Base-by-base conservation (phyloP, 2,888 invertebrate species). In the Eilema depressum region DNA sequence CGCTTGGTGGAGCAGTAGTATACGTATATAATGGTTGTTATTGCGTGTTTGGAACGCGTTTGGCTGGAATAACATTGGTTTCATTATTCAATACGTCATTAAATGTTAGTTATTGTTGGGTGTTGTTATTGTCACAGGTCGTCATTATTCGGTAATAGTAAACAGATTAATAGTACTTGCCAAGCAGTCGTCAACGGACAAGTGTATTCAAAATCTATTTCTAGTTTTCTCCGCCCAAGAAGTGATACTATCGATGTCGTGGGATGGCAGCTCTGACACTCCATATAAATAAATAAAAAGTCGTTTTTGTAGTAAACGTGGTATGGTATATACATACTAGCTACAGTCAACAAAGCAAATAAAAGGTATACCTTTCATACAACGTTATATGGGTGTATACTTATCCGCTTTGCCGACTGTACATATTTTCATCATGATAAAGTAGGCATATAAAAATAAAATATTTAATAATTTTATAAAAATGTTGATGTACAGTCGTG, bases 1-100 rank as follows among this genome's bases (percentile, higher is more conserved):
- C 84, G 90, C 89, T 90, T 89, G 78, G 75, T 77, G 68, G 72
- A 77, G 82, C 75, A 76, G 80, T 82, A 79, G 83, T 83, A 78
- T 81, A 78, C 75, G 77, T 83, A 76, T 83, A 78, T 80, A 77
- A 83, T 77, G 85, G 83, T 85, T 87, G 85, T 88, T 86, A 83
- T 78, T 68, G 78, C 75, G 83, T 78, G 80, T 75, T 77, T 60
- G 53, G 47, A 66, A 73, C 76, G 76, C 75, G 61, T 75, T 78
- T 79, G 75, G 64, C 74, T 74, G 79, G 76, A 77, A 72, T 78
- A 73, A 76, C 79, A 82, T 84, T 82, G 76, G 74, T 78, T 76
- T 82, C 74, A 75, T 73, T 75, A 68, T 60, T 70, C 37, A 37
- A 41, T 41, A 28, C 26, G 41, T 66, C 37, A 75, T 77, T 71